Evolutionary conservation across 1,140 invertebrate species (phyloP).

Genomic region (Neelides sp.): DNA sequence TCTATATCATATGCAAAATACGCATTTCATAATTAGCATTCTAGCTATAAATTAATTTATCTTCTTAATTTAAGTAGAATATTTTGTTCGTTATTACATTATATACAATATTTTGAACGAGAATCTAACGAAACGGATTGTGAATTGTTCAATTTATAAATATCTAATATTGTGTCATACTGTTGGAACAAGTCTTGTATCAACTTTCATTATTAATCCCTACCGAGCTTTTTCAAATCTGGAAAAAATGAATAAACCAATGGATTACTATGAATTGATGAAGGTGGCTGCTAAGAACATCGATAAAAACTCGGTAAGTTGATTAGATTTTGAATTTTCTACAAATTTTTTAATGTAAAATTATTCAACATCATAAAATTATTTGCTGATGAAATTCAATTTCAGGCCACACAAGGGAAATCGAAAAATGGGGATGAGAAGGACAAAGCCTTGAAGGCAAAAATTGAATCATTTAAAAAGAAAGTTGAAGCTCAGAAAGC

Average conservation of each 20-base stretch:
- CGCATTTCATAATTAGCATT: no score
- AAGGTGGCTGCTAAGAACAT: not conserved
- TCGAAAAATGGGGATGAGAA: slow-evolving; percentile 63
- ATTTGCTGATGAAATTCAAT: not conserved
- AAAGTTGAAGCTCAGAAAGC: slow-evolving; percentile 65
- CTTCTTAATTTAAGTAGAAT: no score
- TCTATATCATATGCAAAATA: no score
- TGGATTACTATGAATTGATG: not conserved
- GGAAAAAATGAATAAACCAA: not conserved
- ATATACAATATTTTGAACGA: no score
- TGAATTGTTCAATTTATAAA: no score
- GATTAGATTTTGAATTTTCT: not conserved
- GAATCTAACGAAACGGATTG: no score
- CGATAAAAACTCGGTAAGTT: not conserved
- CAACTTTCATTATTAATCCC: no score
- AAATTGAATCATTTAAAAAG: slow-evolving; percentile 68
- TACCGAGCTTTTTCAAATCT: no score
- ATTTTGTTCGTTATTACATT: no score
- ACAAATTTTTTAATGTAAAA: not conserved
- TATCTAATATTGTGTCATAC: no score
- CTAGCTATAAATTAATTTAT: no score
- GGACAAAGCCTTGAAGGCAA: slow-evolving; percentile 49
- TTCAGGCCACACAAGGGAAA: slow-evolving; percentile 3
- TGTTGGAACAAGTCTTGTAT: no score
- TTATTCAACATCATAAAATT: not conserved